These are phyloP conservation scores for Drosophila borealis DNA, from an alignment of 2,888 invertebrate species.

Conservation along the genomic window DNA sequence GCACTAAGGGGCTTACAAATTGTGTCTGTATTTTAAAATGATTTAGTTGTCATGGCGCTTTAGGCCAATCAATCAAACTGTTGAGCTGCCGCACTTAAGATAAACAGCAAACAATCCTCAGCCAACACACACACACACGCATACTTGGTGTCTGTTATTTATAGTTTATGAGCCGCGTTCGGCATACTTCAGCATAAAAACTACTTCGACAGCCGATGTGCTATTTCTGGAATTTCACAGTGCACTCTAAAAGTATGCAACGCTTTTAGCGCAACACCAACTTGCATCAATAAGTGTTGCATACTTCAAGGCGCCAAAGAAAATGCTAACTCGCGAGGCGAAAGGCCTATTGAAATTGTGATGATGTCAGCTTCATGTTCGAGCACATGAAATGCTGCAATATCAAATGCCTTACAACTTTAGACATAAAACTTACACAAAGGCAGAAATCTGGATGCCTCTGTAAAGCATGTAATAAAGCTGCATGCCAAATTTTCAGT, in stretches of 20 bases:
- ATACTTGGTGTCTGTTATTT: slow-evolving; percentile 1
- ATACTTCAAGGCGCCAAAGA: not conserved
- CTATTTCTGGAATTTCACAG: not conserved
- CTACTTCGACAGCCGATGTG: not conserved
- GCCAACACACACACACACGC: not conserved
- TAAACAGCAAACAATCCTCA: slow-evolving; percentile 24
- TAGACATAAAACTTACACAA: not conserved
- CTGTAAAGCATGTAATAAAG: no score
- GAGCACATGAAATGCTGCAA: no score
- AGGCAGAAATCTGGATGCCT: no score
- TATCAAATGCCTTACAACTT: no score
- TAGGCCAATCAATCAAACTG: slow-evolving; percentile 48
- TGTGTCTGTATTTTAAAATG: slow-evolving; percentile 61
- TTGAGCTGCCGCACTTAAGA: slow-evolving; percentile 32
- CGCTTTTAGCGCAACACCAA: not conserved
- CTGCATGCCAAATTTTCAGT: no score
- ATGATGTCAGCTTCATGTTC: not conserved
- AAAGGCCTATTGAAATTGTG: not conserved
- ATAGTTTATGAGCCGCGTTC: slow-evolving; percentile 8
- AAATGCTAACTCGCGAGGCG: not conserved
- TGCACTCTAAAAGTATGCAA: slow-evolving; percentile 26
- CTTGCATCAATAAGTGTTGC: not conserved
- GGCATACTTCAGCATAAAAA: slow-evolving; percentile 11
- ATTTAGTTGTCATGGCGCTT: slow-evolving; percentile 64
- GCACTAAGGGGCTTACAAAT: slow-evolving; percentile 41